Evolutionary conservation across 2,888 invertebrate genomes (phyloP), one percentile per base, ranked within the genome.

Genomic region (Isoperla grammatica): DNA sequence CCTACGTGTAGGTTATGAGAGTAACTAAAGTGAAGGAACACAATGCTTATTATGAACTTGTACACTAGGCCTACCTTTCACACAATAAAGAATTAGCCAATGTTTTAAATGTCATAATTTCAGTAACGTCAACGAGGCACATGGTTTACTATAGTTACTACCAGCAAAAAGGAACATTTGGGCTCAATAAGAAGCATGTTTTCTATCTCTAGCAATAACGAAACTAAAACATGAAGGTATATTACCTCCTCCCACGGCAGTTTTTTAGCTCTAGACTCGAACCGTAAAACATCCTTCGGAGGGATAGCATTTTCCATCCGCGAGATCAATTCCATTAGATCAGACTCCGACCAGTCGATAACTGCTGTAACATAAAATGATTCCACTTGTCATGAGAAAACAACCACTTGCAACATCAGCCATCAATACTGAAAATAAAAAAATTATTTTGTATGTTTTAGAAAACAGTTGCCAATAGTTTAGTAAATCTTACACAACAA

Each of bases 241-340:
- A 29, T 68, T 68, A 76, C 75, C 58, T 72, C 70, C 43, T 74
- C 71, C 79, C 79, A 80, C 61, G 77, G 73, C 8, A 80, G 64
- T 65, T 74, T 74, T 55, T 75, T 74, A 1, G 72, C 71, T 62
- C 78, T 68, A 15, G 74, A 75, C 46, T 70, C 69, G 66, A 72
- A 77, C 23, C 74, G 72, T 43, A 76, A 68, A n/a, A 64, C 69
- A 64, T 80, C 80, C 63, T 74, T 72, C 53, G 72, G 70, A 2
- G 80, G 79, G 56, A 79, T 70, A 37, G 68, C 67, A 37, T 64
- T 56, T 64, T 75, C 73, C 65, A 80, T 76, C 59, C 75, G 68
- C 15, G 70, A 68, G 42, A 79, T 68, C 48, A 80, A 68, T 65
- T 75, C 73, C 29, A 69, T 64, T 48, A 77, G 67, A 67, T 78